Evolutionary conservation across 2,888 invertebrate genomes (phyloP).

Genomic region (Agrotis segetum): DNA sequence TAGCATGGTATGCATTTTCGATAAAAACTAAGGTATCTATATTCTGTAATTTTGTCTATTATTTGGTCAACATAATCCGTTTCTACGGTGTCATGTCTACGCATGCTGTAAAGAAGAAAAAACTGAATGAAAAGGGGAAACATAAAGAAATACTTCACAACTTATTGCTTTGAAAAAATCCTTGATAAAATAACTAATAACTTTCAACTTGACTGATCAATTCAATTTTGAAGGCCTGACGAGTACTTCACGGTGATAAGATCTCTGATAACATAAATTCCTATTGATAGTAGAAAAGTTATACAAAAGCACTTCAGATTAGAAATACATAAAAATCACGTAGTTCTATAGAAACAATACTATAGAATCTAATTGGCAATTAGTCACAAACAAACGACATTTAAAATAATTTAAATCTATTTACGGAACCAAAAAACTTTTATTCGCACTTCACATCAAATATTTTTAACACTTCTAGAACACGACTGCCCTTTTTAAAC

Average conservation of each 20-base stretch:
- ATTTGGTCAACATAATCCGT: no score
- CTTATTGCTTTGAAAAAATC: not conserved
- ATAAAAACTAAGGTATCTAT: no score
- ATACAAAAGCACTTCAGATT: not conserved
- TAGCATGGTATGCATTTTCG: no score
- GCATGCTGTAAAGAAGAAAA: no score
- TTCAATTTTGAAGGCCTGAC: not conserved
- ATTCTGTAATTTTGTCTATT: no score
- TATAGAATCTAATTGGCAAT: slow-evolving; percentile 4
- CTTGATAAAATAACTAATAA: not conserved
- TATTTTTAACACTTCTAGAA: slow-evolving; percentile 7
- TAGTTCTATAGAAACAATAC: not conserved
- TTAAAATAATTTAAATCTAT: not conserved
- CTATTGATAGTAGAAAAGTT: not conserved
- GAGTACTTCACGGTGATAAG: not conserved
- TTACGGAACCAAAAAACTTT: slow-evolving; percentile 12
- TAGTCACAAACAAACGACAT: slow-evolving; percentile 41
- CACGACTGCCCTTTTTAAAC: slow-evolving; percentile 27
- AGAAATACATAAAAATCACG: not conserved
- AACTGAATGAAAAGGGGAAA: not conserved
- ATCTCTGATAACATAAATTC: slow-evolving; percentile 3
- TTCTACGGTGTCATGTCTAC: no score
- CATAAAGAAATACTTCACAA: not conserved
- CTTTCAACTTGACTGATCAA: not conserved
- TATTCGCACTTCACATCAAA: slow-evolving; percentile 42